Conservation (phyloP, 2,888 invertebrate genomes). For the Galeruca laticollis region DNA sequence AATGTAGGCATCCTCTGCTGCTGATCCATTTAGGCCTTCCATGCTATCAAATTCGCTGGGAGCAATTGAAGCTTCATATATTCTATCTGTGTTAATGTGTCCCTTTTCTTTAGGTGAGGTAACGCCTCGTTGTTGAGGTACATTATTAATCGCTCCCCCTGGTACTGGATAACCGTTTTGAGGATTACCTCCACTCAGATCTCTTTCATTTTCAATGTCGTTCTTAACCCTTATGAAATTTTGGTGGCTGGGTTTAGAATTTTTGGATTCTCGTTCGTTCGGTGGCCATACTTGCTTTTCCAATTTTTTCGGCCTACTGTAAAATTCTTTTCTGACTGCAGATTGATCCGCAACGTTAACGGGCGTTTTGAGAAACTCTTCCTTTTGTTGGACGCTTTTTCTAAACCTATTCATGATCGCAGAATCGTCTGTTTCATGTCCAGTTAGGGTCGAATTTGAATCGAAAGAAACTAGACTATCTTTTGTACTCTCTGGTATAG, state of each 20-base stretch:
- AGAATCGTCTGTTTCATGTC: slow-evolving; percentile 78
- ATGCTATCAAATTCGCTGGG: slow-evolving; percentile 52
- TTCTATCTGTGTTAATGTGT: slow-evolving; percentile 43
- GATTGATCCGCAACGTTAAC: slow-evolving; percentile 55
- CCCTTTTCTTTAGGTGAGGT: slow-evolving; percentile 51
- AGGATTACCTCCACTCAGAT: slow-evolving; percentile 48
- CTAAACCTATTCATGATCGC: slow-evolving; percentile 79
- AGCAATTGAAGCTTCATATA: slow-evolving; percentile 55
- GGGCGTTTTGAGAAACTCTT: slow-evolving; percentile 84
- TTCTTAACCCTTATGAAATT: slow-evolving; percentile 68
- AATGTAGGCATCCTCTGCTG: slow-evolving; percentile 43
- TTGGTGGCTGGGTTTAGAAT: slow-evolving; percentile 66
- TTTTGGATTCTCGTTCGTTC: slow-evolving; percentile 64
- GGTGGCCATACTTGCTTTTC: slow-evolving; percentile 81
- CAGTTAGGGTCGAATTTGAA: slow-evolving; percentile 76
- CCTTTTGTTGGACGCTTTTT: slow-evolving; percentile 89
- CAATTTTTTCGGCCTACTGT: slow-evolving; percentile 82
- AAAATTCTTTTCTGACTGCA: slow-evolving; percentile 77
- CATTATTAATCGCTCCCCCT: slow-evolving; percentile 38
- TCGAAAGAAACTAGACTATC: slow-evolving; percentile 78
- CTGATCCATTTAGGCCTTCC: slow-evolving; percentile 48
- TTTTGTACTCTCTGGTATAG: slow-evolving; percentile 74
- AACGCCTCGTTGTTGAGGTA: slow-evolving; percentile 53
- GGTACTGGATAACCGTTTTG: slow-evolving; percentile 42
- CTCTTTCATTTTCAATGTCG: slow-evolving; percentile 66